Percentiles rank a stretch among this genome's conserved stretches.
Evolutionary conservation across 2,797 vertebrate genomes (phyloP).

Genomic region (Psittacula derbiana): DNA sequence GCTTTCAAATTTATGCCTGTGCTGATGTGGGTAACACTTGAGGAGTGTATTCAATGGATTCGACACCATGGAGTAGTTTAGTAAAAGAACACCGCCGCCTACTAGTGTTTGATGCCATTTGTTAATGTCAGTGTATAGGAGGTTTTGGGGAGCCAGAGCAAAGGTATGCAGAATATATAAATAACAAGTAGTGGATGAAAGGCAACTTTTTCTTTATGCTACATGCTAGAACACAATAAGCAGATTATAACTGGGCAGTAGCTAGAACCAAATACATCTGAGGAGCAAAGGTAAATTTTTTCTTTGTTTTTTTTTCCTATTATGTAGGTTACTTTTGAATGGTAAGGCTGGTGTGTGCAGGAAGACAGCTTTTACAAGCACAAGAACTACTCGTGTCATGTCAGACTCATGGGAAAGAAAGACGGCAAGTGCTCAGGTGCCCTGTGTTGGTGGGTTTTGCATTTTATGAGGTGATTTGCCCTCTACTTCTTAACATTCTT

Average conservation of each 20-base stretch:
- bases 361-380: neutral
- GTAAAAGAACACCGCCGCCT: neutral
- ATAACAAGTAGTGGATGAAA: neutral
- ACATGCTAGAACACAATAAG: neutral
- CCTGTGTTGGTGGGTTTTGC: neutral
- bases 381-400: fast-evolving
- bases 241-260: neutral
- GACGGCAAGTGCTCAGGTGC: neutral
- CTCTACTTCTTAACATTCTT: neutral
- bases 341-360: neutral
- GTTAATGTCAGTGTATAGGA: neutral
- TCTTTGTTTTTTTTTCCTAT: neutral
- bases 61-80: neutral
- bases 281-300: neutral
- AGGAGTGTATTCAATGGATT: neutral
- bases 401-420: neutral
- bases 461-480: neutral
- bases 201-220: neutral
- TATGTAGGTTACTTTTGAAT: neutral
- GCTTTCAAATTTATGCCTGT: neutral
- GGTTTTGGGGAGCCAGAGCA: neutral
- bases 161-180: neutral
- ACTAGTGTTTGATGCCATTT: neutral
- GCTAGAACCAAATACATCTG: neutral
- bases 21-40: neutral